A percentile compares a stretch with the other conserved stretches of the same genome.
phyloP scores from a whole-genome alignment of 2,888 invertebrate species.

The Pheosia gnoma region DNA sequence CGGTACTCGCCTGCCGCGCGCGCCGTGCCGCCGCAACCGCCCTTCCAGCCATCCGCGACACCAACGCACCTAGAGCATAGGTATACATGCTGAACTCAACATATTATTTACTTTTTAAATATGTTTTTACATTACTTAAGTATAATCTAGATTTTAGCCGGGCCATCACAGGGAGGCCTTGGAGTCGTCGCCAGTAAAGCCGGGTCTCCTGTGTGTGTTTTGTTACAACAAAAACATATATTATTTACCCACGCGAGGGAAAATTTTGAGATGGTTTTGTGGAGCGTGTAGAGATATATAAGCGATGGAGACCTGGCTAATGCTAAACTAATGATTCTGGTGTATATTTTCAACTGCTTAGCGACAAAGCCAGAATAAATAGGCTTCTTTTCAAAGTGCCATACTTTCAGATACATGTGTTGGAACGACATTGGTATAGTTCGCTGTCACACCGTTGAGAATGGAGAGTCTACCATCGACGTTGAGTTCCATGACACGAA shows the following conservation, averaged over 20 bases:
- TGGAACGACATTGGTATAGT: slow-evolving; percentile 98
- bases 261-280: too few relatives aligned
- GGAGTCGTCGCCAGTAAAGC: too few relatives aligned
- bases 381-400: neutral
- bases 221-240: too few relatives aligned
- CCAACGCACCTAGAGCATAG: slow-evolving; percentile 92
- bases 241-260: too few relatives aligned
- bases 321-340: too few relatives aligned
- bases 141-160: too few relatives aligned
- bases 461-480: slow-evolving; percentile 92
- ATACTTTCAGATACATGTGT: slow-evolving; percentile 85
- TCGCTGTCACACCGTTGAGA: slow-evolving; percentile 88
- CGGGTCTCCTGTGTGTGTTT: too few relatives aligned
- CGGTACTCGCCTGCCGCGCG: slow-evolving; percentile 54
- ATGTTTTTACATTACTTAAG: neutral
- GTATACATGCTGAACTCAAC: slow-evolving; percentile 51
- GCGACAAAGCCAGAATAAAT: too few relatives aligned
- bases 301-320: too few relatives aligned
- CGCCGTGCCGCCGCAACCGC: slow-evolving; percentile 86
- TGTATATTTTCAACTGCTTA: too few relatives aligned
- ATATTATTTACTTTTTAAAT: neutral
- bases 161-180: too few relatives aligned
- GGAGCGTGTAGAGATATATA: too few relatives aligned
- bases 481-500: slow-evolving; percentile 97
- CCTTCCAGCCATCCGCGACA: slow-evolving; percentile 96